phyloP scores from a whole-genome alignment of 2,113 vertebrate genomes.

The Pavo muticus region DNA sequence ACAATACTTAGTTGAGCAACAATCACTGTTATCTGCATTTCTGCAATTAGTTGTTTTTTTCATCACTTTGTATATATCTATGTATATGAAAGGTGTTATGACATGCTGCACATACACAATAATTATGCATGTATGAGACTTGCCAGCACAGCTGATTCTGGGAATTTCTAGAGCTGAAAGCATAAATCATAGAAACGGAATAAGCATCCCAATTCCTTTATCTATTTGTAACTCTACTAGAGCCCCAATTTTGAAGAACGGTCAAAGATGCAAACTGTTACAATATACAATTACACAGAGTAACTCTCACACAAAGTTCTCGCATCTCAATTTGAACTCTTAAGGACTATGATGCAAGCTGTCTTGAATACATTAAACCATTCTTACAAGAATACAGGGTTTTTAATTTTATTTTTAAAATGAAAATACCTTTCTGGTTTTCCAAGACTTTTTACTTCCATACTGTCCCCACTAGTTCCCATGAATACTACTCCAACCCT shows the following conservation, averaged over 20 bases:
- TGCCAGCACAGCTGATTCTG: background rate
- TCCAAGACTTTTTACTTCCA: constrained; percentile 94
- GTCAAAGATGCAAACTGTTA: background rate
- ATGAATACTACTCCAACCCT: constrained; percentile 93
- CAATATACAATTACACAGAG: constrained; percentile 14
- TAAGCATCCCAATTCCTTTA: background rate
- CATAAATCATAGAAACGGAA: background rate
- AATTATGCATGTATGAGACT: background rate
- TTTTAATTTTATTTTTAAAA: background rate
- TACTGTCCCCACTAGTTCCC: constrained; percentile 83
- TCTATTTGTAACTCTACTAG: background rate
- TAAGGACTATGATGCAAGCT: constrained; percentile 14
- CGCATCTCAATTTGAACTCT: background rate
- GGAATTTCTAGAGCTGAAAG: background rate
- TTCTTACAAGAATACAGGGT: background rate
- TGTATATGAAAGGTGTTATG: background rate
- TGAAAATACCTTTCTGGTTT: constrained; percentile 88
- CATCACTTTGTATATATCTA: background rate
- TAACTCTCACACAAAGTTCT: constrained; percentile 1
- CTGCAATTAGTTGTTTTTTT: background rate
- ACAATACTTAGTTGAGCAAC: background rate
- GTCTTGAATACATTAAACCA: background rate
- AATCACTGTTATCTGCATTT: background rate
- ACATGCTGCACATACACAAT: background rate
- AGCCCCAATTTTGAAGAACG: background rate